Conservation (phyloP, 2,888 invertebrate species). For the Perizoma affinitatum region DNA sequence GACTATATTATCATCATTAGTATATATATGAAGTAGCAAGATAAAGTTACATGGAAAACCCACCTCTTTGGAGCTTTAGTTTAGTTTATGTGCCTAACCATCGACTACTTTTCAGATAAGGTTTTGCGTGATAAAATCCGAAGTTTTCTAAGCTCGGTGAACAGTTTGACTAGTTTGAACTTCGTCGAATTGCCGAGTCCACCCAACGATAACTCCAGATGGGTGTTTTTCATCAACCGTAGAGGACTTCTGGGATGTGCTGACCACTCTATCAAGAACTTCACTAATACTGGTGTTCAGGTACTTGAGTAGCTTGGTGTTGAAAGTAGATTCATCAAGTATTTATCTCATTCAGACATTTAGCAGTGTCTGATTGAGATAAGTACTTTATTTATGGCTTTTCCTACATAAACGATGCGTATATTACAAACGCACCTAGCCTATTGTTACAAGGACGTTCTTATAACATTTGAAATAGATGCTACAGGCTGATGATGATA, state of each 20-base stretch:
- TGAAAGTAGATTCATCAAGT: neutral
- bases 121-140: conserved; percentile 64
- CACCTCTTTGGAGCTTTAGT: too few species aligned
- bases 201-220: conserved; percentile 56
- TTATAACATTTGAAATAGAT: too few species aligned
- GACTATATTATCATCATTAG: conserved; percentile 11
- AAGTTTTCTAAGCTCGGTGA: conserved; percentile 50
- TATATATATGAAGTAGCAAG: neutral
- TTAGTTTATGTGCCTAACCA: neutral
- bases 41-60: too few species aligned
- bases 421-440: too few species aligned
- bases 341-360: too few species aligned
- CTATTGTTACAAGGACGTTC: too few species aligned
- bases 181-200: conserved; percentile 61
- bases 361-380: too few species aligned
- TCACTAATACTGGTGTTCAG: conserved; percentile 64
- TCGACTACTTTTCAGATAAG: conserved; percentile 55
- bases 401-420: too few species aligned
- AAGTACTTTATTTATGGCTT: too few species aligned
- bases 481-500: too few species aligned
- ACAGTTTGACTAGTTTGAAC: conserved; percentile 49
- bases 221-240: conserved; percentile 68
- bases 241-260: conserved; percentile 55
- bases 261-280: conserved; percentile 55
- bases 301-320: conserved; percentile 39